Evolutionary conservation across 2,797 vertebrate species (phyloP), one percentile per base, ranked within the genome.

Genomic region (Mastacembelus armatus): DNA sequence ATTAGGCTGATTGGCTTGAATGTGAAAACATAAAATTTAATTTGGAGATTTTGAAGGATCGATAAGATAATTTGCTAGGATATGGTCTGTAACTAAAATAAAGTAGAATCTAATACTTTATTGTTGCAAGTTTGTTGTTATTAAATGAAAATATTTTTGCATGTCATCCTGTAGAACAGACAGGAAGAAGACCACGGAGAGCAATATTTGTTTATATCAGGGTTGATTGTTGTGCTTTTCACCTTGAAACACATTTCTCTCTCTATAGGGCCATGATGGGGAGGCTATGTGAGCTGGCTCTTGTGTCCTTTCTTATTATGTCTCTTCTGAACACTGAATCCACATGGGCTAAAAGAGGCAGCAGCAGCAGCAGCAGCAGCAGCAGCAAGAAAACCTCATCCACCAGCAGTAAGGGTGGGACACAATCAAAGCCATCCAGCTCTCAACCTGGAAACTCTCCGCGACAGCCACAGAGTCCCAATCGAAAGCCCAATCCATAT

Each of bases 401-500:
- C 1, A 12, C 44, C 32, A 50, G 15, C 55, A 87, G 36, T 42
- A 73, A 21, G 35, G 63, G 73, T 11, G 66, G 72, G 8, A 81
- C 83, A 14, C 64, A 87, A 0, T 77, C 90, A 1, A 90, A 90
- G 61, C 74, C 88, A 10, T 48, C 87, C 38, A 74, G 42, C 58
- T 66, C 86, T 22, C 74, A 87, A 33, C 65, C 83, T 1, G 78
- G 54, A 56, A 88, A 47, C 65, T 85, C 90, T 33, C 89, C 89
- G 4, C 68, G 78, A 36, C 87, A 89, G 69, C 88, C 86, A 1
- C 84, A 90, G 60, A 72, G 4, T 40, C 84, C 90, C 49, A 88
- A 77, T 42, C 76, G 74, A 14, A 90, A 90, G 71, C 9, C 57
- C 43, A 92, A 91, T 30, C 90, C 91, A 0, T 92, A 92, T 54